Percentiles rank a stretch among this genome's conserved stretches.
Conservation (phyloP, 2,888 invertebrate genomes). For the Pseudococcus jackbeardsleyi region DNA sequence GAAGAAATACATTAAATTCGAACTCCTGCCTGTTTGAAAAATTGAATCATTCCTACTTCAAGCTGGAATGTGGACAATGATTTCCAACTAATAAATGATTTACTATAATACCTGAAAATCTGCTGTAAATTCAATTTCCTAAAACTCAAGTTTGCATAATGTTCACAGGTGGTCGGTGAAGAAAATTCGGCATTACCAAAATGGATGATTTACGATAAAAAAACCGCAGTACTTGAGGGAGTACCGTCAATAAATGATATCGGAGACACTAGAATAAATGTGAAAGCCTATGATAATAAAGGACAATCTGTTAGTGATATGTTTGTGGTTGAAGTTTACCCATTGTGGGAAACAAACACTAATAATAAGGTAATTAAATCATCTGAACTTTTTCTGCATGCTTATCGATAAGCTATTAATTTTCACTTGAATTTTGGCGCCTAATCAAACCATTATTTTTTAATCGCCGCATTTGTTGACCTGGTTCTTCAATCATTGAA, state of each 20-base stretch:
- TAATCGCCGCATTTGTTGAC: background rate
- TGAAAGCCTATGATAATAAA: conserved; percentile 74
- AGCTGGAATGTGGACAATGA: no score
- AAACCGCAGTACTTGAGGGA: conserved; percentile 80
- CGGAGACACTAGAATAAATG: conserved; percentile 77
- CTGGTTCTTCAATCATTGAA: background rate
- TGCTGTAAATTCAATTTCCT: background rate
- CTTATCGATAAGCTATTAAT: background rate
- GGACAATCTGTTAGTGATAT: conserved; percentile 75
- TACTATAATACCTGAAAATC: no score
- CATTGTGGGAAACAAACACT: conserved; percentile 63
- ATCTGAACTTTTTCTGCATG: background rate
- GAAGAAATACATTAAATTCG: no score
- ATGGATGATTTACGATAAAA: conserved; percentile 82
- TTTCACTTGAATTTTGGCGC: background rate
- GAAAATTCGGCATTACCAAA: conserved; percentile 73
- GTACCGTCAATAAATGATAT: conserved; percentile 79
- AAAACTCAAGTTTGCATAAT: background rate
- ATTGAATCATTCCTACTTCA: no score
- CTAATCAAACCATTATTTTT: background rate
- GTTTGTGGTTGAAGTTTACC: conserved; percentile 77
- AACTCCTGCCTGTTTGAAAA: no score
- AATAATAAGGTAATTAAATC: conserved; percentile 59
- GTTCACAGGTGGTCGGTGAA: conserved; percentile 70
- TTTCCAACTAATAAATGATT: no score